Evolutionary conservation across 2,888 invertebrate genomes (phyloP).

Genomic region (Catocala sponsa): DNA sequence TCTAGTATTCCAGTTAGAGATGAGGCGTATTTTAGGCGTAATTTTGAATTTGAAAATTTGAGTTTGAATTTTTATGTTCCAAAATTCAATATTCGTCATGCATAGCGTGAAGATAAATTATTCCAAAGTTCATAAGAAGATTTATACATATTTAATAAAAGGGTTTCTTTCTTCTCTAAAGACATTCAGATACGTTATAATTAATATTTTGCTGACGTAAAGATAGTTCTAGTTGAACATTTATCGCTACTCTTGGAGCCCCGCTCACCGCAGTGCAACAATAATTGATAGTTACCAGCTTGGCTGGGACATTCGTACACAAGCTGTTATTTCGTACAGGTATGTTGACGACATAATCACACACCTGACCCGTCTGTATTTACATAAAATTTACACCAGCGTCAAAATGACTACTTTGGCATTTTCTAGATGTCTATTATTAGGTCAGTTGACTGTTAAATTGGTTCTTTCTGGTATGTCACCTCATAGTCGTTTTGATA

Average conservation of each 20-base stretch:
- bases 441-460: constrained; percentile 25
- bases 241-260: constrained; percentile 54
- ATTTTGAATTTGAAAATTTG: no score
- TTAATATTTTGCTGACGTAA: no score
- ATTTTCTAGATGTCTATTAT: constrained; percentile 23
- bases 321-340: constrained; percentile 55
- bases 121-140: no score
- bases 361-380: constrained; percentile 42
- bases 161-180: no score
- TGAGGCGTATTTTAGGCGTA: no score
- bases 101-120: no score
- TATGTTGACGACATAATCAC: constrained; percentile 58
- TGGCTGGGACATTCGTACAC: constrained; percentile 48
- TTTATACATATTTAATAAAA: no score
- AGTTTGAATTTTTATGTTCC: no score
- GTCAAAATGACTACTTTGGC: constrained; percentile 33
- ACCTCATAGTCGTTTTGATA: neutral
- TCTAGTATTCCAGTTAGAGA: no score
- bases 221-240: neutral
- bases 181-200: no score
- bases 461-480: neutral
- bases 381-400: constrained; percentile 49
- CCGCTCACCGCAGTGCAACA: constrained; percentile 51
- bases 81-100: no score
- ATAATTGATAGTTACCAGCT: constrained; percentile 74